Conservation (phyloP, 2,797 vertebrate species). For the Taeniopygia guttata region DNA sequence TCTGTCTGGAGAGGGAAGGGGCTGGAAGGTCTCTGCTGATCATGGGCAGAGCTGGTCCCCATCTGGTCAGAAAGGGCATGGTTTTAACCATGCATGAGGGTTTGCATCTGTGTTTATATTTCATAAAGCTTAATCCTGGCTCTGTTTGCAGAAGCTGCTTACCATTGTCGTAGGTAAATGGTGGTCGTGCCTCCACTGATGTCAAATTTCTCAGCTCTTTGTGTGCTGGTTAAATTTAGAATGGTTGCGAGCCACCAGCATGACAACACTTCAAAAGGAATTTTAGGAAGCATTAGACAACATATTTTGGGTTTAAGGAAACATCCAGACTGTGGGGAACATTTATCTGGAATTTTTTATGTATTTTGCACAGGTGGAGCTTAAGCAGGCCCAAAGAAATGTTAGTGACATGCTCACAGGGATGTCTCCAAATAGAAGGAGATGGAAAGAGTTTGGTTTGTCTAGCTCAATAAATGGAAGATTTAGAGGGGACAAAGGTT, state of each 20-base stretch:
- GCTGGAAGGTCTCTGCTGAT: background rate
- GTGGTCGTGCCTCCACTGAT: rapidly evolving
- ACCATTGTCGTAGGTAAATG: background rate
- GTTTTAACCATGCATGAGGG: background rate
- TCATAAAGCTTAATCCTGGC: background rate
- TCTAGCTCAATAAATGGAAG: background rate
- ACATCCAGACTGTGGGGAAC: background rate
- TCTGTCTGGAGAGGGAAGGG: background rate
- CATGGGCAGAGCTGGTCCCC: background rate
- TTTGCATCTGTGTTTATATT: background rate
- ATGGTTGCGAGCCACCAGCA: background rate
- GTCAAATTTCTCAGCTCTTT: background rate
- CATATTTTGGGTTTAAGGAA: background rate
- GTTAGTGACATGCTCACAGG: background rate
- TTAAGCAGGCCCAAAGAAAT: background rate
- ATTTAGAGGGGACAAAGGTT: background rate
- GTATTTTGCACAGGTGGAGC: background rate
- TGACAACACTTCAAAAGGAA: background rate
- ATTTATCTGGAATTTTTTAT: background rate
- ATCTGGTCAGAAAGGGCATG: background rate
- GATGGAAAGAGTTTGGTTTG: background rate
- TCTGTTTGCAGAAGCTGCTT: background rate
- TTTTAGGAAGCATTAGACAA: background rate
- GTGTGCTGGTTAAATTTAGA: background rate
- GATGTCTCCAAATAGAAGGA: background rate